Conservation (phyloP, 2,888 invertebrate genomes). For the Thereva nobilitata region DNA sequence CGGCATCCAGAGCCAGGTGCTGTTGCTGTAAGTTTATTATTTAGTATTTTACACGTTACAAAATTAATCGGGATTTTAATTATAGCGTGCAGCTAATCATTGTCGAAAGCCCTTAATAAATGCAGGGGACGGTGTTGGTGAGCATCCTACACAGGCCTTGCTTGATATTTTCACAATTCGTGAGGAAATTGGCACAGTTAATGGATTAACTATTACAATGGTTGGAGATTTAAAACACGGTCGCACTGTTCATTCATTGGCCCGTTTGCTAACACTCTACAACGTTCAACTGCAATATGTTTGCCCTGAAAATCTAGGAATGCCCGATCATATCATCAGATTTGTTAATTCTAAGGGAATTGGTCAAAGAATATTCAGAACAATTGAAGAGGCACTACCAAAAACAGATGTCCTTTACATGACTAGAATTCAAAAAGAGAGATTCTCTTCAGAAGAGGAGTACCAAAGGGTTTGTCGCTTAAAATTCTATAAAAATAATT, state of each 20-base stretch:
- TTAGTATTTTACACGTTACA: background rate
- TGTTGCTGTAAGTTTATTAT: conserved; percentile 73
- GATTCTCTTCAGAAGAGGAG: conserved; percentile 81
- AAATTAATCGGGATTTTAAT: background rate
- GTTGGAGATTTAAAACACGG: conserved; percentile 98
- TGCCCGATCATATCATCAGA: conserved; percentile 86
- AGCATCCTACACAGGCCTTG: conserved; percentile 97
- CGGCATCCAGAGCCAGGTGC: conserved; percentile 93
- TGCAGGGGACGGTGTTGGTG: conserved; percentile 96
- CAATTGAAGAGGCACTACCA: conserved; percentile 82
- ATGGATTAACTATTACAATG: conserved; percentile 95
- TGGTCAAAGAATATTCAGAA: conserved; percentile 65
- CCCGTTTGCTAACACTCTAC: conserved; percentile 89
- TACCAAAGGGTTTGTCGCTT: conserved; percentile 75
- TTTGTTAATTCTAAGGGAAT: conserved; percentile 80
- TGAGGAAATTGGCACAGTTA: conserved; percentile 98
- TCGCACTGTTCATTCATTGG: conserved; percentile 96
- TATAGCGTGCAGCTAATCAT: conserved; percentile 74
- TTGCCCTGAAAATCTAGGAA: conserved; percentile 80
- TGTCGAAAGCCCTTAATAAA: conserved; percentile 93
- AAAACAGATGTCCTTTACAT: conserved; percentile 98
- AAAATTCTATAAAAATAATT: background rate
- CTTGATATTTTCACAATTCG: conserved; percentile 97
- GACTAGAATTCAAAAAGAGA: conserved; percentile 95
- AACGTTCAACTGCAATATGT: conserved; percentile 92